Conservation (phyloP, 2,888 invertebrate genomes). For the Stratiomys singularior region DNA sequence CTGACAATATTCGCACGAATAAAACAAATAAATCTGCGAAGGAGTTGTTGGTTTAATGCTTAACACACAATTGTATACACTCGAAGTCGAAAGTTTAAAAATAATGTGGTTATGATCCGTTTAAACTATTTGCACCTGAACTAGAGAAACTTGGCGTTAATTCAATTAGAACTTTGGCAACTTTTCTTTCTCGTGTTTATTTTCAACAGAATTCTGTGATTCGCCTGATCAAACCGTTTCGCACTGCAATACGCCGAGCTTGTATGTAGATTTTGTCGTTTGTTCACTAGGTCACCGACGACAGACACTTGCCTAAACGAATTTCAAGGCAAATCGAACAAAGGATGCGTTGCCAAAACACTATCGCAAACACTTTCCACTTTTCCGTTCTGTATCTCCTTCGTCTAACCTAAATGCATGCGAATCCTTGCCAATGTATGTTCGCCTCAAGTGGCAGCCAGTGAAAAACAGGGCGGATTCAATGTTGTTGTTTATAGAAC, state of each 20-base stretch:
- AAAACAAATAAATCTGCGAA: too few species aligned
- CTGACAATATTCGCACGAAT: background rate
- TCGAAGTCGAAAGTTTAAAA: background rate
- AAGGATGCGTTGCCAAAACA: conserved; percentile 12
- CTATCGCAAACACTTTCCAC: background rate
- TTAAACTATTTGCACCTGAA: conserved; percentile 12
- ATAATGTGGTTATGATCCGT: background rate
- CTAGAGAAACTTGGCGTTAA: conserved; percentile 20
- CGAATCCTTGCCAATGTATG: too few species aligned
- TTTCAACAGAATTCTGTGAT: background rate
- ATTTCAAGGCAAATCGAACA: conserved; percentile 16
- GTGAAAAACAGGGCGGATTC: background rate
- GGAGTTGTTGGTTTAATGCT: background rate
- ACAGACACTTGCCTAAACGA: background rate
- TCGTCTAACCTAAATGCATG: too few species aligned
- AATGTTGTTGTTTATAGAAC: background rate
- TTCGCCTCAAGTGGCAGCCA: conserved; percentile 1
- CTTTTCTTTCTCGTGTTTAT: background rate
- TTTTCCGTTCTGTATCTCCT: background rate
- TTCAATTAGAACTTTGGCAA: conserved; percentile 37
- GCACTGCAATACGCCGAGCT: background rate
- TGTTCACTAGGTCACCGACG: conserved; percentile 33
- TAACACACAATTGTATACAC: background rate
- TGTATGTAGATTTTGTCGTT: background rate
- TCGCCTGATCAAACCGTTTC: background rate